Conservation (phyloP, 2,797 vertebrate genomes). For the Erithacus rubecula region DNA sequence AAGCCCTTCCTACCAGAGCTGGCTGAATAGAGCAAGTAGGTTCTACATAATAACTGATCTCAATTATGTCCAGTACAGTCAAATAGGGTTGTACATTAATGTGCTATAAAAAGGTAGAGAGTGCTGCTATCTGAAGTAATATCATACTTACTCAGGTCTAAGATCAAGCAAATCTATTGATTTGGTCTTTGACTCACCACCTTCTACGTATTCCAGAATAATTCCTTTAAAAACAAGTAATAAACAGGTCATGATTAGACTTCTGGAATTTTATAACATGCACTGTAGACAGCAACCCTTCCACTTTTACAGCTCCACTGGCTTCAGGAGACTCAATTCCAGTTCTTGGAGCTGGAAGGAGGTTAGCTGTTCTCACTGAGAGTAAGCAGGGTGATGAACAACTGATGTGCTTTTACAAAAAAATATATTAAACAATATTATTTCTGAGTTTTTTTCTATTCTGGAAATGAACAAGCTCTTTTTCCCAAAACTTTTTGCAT, state of each 20-base stretch:
- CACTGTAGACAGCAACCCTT: neutral
- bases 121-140: neutral
- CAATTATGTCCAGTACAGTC: neutral
- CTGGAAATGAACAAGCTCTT: neutral
- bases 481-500: neutral
- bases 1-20: neutral
- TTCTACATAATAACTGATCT: neutral
- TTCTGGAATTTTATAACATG: neutral
- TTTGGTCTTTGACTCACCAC: conserved; percentile 81
- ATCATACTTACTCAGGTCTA: conserved; percentile 80
- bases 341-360: neutral
- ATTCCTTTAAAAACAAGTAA: conserved; percentile 79
- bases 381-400: neutral
- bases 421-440: neutral
- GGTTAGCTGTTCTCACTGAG: neutral
- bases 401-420: neutral
- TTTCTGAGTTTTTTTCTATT: neutral
- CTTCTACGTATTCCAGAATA: conserved; percentile 89
- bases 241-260: neutral
- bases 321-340: neutral
- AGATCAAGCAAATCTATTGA: conserved; percentile 91
- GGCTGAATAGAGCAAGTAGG: neutral
- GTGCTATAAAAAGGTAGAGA: neutral
- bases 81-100: neutral
- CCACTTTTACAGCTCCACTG: neutral